Percentiles rank a stretch among this genome's conserved stretches.
phyloP scores from a whole-genome alignment of 2,888 invertebrate species.

The Biston betularia region DNA sequence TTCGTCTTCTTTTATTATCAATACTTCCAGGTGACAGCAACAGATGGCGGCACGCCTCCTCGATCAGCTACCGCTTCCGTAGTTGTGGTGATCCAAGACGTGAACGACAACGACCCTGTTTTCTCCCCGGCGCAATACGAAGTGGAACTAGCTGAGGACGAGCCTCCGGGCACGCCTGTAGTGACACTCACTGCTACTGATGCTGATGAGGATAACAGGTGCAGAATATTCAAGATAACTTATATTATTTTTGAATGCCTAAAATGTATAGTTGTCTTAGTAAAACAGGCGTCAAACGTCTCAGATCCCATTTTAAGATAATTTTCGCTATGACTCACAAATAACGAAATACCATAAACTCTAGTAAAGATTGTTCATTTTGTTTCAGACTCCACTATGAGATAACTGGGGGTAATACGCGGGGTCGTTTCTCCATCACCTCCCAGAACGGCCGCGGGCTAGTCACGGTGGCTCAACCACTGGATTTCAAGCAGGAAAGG shows the following conservation, averaged over 20 bases:
- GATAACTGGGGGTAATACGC: constrained; percentile 93
- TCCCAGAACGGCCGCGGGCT: constrained; percentile 95
- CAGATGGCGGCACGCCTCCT: constrained; percentile 94
- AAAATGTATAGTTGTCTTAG: no score
- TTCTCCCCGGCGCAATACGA: constrained; percentile 98
- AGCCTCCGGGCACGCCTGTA: constrained; percentile 95
- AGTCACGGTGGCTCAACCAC: constrained; percentile 94
- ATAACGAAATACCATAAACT: no score
- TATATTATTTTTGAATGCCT: background rate
- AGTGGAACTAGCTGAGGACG: constrained; percentile 95
- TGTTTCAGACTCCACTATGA: constrained; percentile 90
- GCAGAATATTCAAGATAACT: no score
- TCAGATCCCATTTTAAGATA: no score
- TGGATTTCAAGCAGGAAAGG: constrained; percentile 97
- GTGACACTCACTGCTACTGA: constrained; percentile 95
- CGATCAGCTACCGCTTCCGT: constrained; percentile 95
- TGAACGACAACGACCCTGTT: constrained; percentile 98
- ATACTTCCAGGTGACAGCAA: constrained; percentile 88
- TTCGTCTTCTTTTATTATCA: background rate
- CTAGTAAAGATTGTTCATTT: no score
- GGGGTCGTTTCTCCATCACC: constrained; percentile 95
- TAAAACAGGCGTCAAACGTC: no score
- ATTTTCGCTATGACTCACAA: no score
- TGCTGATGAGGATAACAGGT: constrained; percentile 93
- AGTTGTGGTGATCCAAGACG: constrained; percentile 95